Evolutionary conservation across 2,888 invertebrate species (phyloP).

Genomic region (Ornithoptera priamus): DNA sequence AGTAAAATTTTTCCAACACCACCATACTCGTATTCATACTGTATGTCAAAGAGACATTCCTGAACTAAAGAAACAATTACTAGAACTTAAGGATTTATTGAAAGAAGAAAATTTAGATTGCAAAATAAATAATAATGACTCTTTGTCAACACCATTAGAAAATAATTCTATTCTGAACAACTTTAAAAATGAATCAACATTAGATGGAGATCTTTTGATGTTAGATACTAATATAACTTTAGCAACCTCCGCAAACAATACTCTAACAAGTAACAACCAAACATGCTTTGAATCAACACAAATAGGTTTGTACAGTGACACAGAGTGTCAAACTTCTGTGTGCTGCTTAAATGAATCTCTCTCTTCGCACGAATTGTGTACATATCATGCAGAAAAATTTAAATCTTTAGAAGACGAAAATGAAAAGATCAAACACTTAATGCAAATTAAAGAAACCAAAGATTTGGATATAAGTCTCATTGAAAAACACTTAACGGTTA

Average conservation of each 20-base stretch:
- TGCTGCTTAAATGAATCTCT: conserved; percentile 5
- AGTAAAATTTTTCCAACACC: conserved; percentile 64
- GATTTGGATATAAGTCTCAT: conserved; percentile 41
- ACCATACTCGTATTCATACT: conserved; percentile 61
- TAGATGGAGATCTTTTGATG: conserved; percentile 70
- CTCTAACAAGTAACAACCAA: conserved; percentile 58
- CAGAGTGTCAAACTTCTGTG: conserved; percentile 48
- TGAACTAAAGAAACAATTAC: conserved; percentile 59
- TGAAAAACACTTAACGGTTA: conserved; percentile 33
- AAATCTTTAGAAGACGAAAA: conserved; percentile 53
- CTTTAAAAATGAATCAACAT: conserved; percentile 64
- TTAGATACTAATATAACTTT: conserved; percentile 69
- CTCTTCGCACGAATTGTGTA: conserved; percentile 1
- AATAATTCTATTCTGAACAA: conserved; percentile 46
- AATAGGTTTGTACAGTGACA: conserved; percentile 50
- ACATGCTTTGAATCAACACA: conserved; percentile 63
- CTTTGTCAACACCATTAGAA: conserved; percentile 59
- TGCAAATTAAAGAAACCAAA: conserved; percentile 32
- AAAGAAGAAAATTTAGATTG: conserved; percentile 45
- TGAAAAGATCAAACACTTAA: conserved; percentile 43
- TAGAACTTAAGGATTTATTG: conserved; percentile 55
- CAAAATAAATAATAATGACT: conserved; percentile 48
- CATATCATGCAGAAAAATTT: conserved; percentile 36
- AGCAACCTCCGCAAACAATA: conserved; percentile 58
- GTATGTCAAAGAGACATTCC: conserved; percentile 70